Evolutionary conservation across 2,797 vertebrate genomes (phyloP).

Genomic region (Psittacula derbiana): DNA sequence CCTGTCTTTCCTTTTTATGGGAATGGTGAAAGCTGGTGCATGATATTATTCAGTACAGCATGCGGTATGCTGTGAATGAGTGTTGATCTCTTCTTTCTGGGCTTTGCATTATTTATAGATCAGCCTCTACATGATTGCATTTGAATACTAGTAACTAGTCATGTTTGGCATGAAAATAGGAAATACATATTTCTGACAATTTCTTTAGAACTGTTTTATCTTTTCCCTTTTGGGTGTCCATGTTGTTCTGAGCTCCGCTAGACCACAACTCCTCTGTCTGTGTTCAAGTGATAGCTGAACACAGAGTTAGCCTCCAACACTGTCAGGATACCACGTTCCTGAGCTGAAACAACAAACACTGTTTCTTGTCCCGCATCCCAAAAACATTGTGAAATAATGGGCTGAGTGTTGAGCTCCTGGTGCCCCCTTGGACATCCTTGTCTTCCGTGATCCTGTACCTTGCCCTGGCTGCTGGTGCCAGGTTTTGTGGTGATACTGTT

Average conservation of each 20-base stretch:
- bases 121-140: conserved; percentile 49
- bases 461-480: neutral
- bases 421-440: neutral
- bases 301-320: neutral
- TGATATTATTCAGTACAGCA: conserved; percentile 6
- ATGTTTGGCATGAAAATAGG: conserved; percentile 40
- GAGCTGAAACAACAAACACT: neutral
- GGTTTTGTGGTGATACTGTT: neutral
- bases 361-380: neutral
- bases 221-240: neutral
- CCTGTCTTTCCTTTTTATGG: neutral
- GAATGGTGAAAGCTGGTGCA: neutral
- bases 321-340: fast-evolving
- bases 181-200: neutral
- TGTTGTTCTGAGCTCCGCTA: neutral
- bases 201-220: neutral
- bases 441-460: neutral
- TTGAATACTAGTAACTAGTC: conserved; percentile 51
- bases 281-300: fast-evolving
- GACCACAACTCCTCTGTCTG: neutral
- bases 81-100: conserved; percentile 21
- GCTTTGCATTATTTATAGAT: conserved; percentile 65
- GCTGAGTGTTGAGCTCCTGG: neutral
- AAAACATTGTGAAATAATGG: neutral
- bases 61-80: neutral